Base-by-base conservation (phyloP, 2,888 invertebrate genomes). In the Elgonia sp. region DNA sequence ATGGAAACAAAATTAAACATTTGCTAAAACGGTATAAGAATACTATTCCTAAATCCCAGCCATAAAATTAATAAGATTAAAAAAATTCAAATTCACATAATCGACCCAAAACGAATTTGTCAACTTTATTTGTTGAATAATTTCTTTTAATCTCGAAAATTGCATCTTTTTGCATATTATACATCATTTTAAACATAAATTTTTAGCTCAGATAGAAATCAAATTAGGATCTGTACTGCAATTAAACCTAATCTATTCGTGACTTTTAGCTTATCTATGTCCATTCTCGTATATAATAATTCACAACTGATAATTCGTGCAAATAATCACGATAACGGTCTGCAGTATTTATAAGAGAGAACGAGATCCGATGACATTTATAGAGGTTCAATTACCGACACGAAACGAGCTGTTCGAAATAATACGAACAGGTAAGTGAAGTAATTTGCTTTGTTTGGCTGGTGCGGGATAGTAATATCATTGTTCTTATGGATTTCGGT, bases 391-490 rank as follows among this genome's bases (percentile, higher is more conserved):
- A 80, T 80, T 85, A 80, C 67, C 21, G 53, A 53, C 50, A 29
- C 72, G 65, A 65, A 76, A 72, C 70, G 63, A 82, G 46, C 53
- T 70, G 63, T 46, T 84, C 42, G 21, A 53, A 87, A 73, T 77
- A 80, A 80, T 75, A 39, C 46, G 57, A 83, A 83, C 53, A 67
- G 16, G 63, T 67, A 65, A 84, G 72, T 60, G 67, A 65, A 84
- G 73, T 76, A 80, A 84, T 88, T 81, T 84, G 76, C 76, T 81
- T 84, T 88, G 87, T 84, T 80, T 80, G 63, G 20, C n/a, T 65
- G 69, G 53, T 37, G 21, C 69, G 42, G 50, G 40, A 67, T 72
- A 65, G 55, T 53, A 75, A 79, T 79, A 62, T 79, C 83, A 84
- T 87, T 87, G 87, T 87, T 84, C 69, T 84, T 83, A 67, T 86